Evolutionary conservation across 2,888 invertebrate genomes (phyloP).

Genomic region (Conus canariensis): DNA sequence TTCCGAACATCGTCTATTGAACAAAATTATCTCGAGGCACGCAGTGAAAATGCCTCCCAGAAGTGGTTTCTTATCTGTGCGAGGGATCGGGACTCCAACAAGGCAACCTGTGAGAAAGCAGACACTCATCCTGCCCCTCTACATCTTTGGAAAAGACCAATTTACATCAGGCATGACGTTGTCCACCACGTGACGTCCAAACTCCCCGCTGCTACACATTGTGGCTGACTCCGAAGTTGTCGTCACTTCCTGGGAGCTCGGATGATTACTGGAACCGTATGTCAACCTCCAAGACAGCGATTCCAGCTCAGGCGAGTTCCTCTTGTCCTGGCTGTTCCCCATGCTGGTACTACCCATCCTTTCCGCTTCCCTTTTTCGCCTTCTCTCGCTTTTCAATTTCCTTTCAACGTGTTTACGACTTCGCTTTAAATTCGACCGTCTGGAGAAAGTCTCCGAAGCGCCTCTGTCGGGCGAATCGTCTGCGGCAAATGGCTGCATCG

Average conservation of each 20-base stretch:
- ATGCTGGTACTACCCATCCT: not conserved
- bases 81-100: too few species aligned
- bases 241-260: not conserved
- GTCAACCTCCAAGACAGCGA: not conserved
- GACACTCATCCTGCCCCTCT: too few species aligned
- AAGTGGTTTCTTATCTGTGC: too few species aligned
- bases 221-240: not conserved
- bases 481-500: too few species aligned
- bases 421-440: not conserved
- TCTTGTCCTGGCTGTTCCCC: not conserved
- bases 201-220: not conserved
- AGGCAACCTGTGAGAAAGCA: too few species aligned
- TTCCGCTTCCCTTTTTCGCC: not conserved
- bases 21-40: too few species aligned
- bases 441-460: not conserved
- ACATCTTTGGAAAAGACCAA: too few species aligned
- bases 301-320: not conserved
- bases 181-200: not conserved
- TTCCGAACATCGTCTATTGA: too few species aligned
- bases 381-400: not conserved
- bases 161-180: not conserved
- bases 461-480: not conserved
- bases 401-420: not conserved
- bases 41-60: too few species aligned
- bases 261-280: not conserved